phyloP scores from a whole-genome alignment of 2,797 vertebrate species.

The Coluber constrictor region DNA sequence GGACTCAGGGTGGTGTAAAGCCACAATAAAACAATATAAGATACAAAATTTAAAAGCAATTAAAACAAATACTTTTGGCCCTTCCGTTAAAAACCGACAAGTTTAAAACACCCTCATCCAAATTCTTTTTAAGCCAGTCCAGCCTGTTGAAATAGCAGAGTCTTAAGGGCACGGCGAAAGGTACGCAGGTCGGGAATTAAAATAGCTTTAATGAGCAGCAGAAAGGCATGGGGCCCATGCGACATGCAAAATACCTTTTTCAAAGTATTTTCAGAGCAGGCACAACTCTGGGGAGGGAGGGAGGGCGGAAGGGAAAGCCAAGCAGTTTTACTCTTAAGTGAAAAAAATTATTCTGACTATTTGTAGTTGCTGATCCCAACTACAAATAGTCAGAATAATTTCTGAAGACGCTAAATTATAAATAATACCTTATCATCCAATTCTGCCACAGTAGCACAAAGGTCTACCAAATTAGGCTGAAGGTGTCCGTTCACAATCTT shows the following conservation, averaged over 20 bases:
- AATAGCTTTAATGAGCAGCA: not conserved
- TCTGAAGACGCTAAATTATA: not conserved
- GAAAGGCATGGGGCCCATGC: not conserved
- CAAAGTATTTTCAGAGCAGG: not conserved
- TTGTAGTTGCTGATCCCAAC: slow-evolving; percentile 35
- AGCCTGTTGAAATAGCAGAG: no score
- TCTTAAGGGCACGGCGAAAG: no score
- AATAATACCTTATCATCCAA: slow-evolving; percentile 95
- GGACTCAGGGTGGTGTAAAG: no score
- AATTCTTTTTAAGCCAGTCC: no score
- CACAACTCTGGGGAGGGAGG: not conserved
- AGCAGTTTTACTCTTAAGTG: slow-evolving; percentile 24
- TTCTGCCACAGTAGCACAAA: slow-evolving; percentile 84
- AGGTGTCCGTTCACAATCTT: slow-evolving; percentile 94
- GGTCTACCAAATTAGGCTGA: slow-evolving; percentile 91
- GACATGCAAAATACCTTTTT: not conserved
- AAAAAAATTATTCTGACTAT: no score
- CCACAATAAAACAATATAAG: no score
- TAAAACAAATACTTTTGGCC: no score
- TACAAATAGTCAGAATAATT: not conserved
- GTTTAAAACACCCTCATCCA: no score
- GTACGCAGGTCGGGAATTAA: no score
- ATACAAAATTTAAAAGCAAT: no score
- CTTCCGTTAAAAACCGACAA: no score
- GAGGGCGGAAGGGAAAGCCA: not conserved